phyloP scores from a whole-genome alignment of 1,140 invertebrate species.

The Drosophila guanche region DNA sequence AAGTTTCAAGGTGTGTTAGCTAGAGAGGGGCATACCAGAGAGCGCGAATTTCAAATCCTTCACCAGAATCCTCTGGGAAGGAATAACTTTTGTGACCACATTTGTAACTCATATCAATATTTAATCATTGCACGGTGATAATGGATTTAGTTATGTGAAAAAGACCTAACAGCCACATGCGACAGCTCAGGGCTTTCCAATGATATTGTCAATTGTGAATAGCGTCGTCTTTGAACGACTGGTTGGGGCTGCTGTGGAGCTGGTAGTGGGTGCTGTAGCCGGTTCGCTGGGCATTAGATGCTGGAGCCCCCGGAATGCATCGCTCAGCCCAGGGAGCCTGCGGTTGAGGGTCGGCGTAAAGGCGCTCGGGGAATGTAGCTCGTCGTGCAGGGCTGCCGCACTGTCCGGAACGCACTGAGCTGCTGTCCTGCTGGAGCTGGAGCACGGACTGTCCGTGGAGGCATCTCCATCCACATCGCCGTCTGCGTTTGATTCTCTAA shows the following conservation, averaged over 20 bases:
- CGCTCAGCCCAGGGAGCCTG: slow-evolving; percentile 1
- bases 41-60: too few relatives aligned
- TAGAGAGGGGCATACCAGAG: too few relatives aligned
- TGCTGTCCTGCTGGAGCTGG: slow-evolving; percentile 47
- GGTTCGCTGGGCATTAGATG: slow-evolving; percentile 18
- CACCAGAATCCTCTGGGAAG: too few relatives aligned
- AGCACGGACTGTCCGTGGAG: slow-evolving; percentile 51
- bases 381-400: slow-evolving; percentile 32
- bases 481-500: slow-evolving; percentile 9
- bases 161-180: too few relatives aligned
- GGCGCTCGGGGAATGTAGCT: slow-evolving; percentile 71
- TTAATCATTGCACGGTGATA: too few relatives aligned
- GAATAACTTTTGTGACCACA: too few relatives aligned
- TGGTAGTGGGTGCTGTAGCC: slow-evolving; percentile 6
- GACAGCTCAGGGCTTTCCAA: slow-evolving; percentile 54
- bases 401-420: slow-evolving; percentile 18
- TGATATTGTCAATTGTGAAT: slow-evolving; percentile 72
- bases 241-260: slow-evolving; percentile 7
- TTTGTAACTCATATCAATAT: too few relatives aligned
- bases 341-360: slow-evolving; percentile 44
- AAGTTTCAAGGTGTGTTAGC: too few relatives aligned
- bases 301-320: slow-evolving; percentile 48
- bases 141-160: too few relatives aligned
- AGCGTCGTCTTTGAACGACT: slow-evolving; percentile 63
- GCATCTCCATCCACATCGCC: slow-evolving; percentile 37